A percentile compares a stretch with the other conserved stretches of the same genome.
Evolutionary conservation across 2,888 invertebrate genomes (phyloP).

Genomic region (Noctua janthina): DNA sequence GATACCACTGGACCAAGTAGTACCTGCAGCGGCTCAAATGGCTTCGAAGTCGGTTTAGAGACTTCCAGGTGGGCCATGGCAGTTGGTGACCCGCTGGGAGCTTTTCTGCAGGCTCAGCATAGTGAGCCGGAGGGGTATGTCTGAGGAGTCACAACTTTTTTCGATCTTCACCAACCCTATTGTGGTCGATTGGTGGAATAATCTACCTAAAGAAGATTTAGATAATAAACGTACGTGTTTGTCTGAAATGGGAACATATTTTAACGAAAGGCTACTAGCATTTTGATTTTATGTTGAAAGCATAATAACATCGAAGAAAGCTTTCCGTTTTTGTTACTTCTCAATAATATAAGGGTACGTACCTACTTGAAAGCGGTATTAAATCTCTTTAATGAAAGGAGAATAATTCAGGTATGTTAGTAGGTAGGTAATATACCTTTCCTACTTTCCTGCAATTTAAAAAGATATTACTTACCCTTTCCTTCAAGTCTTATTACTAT

Average conservation of each 20-base stretch:
- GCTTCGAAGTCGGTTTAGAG: no score
- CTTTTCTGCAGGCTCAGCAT: no score
- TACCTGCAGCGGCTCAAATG: no score
- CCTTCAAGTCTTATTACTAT: constrained; percentile 22
- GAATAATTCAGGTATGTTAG: neutral
- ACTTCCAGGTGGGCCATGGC: no score
- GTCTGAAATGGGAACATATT: constrained; percentile 3
- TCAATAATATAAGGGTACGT: neutral
- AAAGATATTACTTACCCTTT: constrained; percentile 14
- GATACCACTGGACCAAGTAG: no score
- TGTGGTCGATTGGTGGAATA: no score
- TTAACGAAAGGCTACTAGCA: neutral
- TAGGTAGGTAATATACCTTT: neutral
- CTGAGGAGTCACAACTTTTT: no score
- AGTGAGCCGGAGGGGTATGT: no score
- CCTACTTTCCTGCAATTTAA: constrained; percentile 1
- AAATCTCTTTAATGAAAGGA: neutral
- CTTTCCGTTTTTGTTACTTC: neutral
- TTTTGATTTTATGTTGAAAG: constrained; percentile 3
- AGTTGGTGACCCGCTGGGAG: no score
- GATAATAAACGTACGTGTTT: neutral
- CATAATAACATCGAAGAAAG: neutral
- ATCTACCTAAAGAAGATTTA: no score
- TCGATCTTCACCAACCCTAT: no score
- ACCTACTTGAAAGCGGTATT: neutral